Conservation (phyloP, 1,140 invertebrate species). For the Ylistrum balloti region DNA sequence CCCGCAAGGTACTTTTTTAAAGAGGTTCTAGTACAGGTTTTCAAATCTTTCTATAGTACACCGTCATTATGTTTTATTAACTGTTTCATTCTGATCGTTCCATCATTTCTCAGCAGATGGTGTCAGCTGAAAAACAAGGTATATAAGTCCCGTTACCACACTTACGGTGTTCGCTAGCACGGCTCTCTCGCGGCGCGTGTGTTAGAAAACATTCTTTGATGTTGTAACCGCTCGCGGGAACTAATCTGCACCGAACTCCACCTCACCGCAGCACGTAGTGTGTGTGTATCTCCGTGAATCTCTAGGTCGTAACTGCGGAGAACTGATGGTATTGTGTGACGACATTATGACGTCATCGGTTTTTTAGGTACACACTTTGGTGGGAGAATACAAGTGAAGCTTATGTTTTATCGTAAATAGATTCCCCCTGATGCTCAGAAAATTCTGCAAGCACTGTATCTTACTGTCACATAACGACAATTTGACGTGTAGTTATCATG, state of each 20-base stretch:
- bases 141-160: too few species aligned
- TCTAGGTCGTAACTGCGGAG: not conserved
- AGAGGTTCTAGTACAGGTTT: too few species aligned
- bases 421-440: too few species aligned
- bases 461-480: too few species aligned
- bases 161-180: too few species aligned
- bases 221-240: not conserved
- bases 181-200: not conserved
- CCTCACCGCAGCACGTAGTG: not conserved
- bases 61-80: not conserved
- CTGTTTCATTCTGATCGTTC: not conserved
- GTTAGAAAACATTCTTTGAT: not conserved
- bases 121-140: not conserved
- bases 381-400: too few species aligned
- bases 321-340: conserved; percentile 24
- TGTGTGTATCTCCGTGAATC: not conserved
- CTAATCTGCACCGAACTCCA: not conserved
- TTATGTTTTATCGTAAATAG: too few species aligned
- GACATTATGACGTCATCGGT: conserved; percentile 1
- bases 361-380: not conserved
- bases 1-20: too few species aligned
- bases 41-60: too few species aligned
- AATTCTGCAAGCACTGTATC: too few species aligned
- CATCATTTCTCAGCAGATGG: not conserved
- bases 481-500: too few species aligned